Percentiles rank a stretch among this genome's conserved stretches.
Evolutionary conservation across 2,797 vertebrate species (phyloP).

Genomic region (Spizella passerina): DNA sequence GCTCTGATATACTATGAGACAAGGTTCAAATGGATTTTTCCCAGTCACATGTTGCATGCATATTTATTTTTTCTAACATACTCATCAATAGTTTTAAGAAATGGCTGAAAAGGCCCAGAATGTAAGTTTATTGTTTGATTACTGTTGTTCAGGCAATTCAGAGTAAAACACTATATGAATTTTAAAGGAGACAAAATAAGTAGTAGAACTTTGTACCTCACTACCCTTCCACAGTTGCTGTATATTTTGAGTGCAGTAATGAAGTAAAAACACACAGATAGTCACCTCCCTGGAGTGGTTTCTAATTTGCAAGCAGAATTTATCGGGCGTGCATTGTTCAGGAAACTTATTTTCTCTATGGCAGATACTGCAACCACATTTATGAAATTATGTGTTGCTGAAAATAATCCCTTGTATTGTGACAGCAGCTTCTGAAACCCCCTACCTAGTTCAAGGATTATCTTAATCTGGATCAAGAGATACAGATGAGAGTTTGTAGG

Average conservation of each 20-base stretch:
- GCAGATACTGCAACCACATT: background rate
- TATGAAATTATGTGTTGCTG: background rate
- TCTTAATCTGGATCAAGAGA: constrained; percentile 9
- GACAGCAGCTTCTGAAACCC: background rate
- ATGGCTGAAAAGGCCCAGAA: background rate
- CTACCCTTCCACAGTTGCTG: background rate
- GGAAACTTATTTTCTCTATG: background rate
- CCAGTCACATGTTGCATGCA: background rate
- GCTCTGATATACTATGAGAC: background rate
- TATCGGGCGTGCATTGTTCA: background rate
- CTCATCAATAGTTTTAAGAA: background rate
- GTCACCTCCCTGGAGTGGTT: background rate
- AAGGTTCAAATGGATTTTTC: background rate
- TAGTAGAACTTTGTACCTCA: background rate
- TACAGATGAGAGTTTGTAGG: background rate
- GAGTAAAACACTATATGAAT: background rate
- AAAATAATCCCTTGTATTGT: constrained; percentile 14
- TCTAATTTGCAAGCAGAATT: background rate
- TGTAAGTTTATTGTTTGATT: background rate
- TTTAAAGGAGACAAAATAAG: background rate
- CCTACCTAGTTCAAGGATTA: background rate
- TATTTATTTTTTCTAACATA: background rate
- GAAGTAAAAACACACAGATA: background rate
- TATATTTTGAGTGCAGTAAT: background rate
- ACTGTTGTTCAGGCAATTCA: background rate